Evolutionary conservation across 1,140 invertebrate species (phyloP), one percentile per base, ranked within the genome.

Genomic region (Nilaparvata lugens): DNA sequence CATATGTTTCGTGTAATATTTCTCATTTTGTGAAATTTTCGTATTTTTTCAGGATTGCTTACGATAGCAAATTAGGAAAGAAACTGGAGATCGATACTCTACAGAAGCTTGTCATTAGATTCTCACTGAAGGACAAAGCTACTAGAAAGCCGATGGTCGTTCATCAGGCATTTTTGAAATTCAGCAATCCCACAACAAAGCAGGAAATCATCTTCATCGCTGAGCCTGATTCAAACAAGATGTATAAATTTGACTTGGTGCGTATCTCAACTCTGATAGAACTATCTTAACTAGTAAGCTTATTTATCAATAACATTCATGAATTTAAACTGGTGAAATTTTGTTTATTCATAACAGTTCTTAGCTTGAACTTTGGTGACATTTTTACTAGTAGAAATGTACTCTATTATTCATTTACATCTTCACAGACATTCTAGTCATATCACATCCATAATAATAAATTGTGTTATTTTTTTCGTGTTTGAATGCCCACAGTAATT

Each of bases 221-320:
- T 14, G 94, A 97, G 72, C 82, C 86, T n/a, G 94, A 96, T 70
- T 78, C 80, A 52, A 76, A 78, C 62, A 83, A 87, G 65, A 78
- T 84, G n/a, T 95, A 97, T 69, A 93, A 91, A 76, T 89, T 97
- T 66, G 93, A 97, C 70, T 79, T 96, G 80, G 89, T 92, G 72
- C 77, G 76, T 75, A 51, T 28, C 25, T 28, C 3, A 28, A 28
- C 3, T 28, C 7, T 24, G 31, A 14, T 25, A 13, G 35, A 28
- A 19, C 52, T 4, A n/a, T 59, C 11, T 24, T 59, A 54, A 18
- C 45, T 23, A 11, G 7, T 16, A 54, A 52, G 11, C 6, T 2
- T 54, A 9, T 55, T 11, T n/a, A n/a, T n/a, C n/a, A n/a, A n/a
- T 16, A 52, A n/a, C 40, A 42, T n/a, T n/a, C n/a, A 42, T 42